phyloP scores from a whole-genome alignment of 2,797 vertebrate species.

The Sarcophilus harrisii region DNA sequence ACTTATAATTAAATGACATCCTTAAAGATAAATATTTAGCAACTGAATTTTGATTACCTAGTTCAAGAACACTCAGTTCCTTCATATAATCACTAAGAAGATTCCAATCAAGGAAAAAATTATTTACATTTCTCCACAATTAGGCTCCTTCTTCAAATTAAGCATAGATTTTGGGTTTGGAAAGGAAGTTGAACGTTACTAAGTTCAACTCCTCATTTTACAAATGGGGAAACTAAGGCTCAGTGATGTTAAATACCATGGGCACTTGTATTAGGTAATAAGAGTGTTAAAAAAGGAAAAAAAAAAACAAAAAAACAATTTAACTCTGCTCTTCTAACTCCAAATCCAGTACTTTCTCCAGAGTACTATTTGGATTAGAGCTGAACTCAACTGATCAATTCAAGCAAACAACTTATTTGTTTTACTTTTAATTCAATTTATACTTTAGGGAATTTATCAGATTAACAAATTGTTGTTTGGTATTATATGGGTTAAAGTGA shows the following conservation, averaged over 20 bases:
- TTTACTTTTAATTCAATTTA: background rate
- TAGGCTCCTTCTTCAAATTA: background rate
- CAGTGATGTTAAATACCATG: background rate
- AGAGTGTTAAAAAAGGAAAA: background rate
- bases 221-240: background rate
- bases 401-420: slow-evolving; percentile 18
- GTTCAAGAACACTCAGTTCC: slow-evolving; percentile 29
- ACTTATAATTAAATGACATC: slow-evolving; percentile 49
- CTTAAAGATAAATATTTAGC: slow-evolving; percentile 38
- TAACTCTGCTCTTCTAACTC: background rate
- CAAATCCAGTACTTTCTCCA: background rate
- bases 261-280: background rate
- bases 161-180: background rate
- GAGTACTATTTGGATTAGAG: slow-evolving; percentile 7
- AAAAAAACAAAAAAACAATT: background rate
- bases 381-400: slow-evolving; percentile 38
- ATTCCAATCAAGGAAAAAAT: slow-evolving; percentile 29
- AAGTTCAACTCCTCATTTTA: background rate
- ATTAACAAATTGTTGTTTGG: slow-evolving; percentile 17
- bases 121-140: background rate
- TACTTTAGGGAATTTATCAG: background rate
- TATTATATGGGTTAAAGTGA: slow-evolving; percentile 40
- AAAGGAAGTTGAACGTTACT: background rate
- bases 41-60: slow-evolving; percentile 40
- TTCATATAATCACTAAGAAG: slow-evolving; percentile 1